Conservation (phyloP, 23 tunicate genomes). For the Ascidia mentula region DNA sequence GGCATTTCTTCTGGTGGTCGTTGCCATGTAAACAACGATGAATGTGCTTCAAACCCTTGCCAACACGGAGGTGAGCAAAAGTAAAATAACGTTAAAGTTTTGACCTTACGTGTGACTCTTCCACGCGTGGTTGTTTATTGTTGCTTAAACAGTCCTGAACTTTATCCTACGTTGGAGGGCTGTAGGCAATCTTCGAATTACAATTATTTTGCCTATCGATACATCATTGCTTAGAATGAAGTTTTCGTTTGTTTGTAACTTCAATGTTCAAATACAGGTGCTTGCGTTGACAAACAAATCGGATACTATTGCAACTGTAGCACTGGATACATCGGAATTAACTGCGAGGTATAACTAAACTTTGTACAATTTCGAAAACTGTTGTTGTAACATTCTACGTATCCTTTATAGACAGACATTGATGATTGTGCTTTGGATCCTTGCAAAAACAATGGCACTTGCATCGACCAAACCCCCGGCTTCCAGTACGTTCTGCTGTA, state of each 20-base stretch:
- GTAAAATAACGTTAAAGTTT: no score
- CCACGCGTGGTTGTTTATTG: neutral
- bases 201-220: neutral
- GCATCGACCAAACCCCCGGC: constrained; percentile 3
- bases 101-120: no score
- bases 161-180: neutral
- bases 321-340: constrained; percentile 18
- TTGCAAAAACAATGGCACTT: constrained; percentile 18
- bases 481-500: neutral
- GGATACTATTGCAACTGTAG: constrained; percentile 19
- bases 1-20: constrained; percentile 1
- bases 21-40: constrained; percentile 17
- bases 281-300: neutral
- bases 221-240: neutral
- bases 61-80: constrained; percentile 17
- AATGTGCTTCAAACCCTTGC: constrained; percentile 30
- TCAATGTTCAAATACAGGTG: neutral
- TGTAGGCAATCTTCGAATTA: neutral
- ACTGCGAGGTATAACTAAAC: constrained; percentile 17
- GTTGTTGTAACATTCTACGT: neutral
- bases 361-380: no score
- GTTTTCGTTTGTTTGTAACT: no score
- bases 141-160: neutral
- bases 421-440: constrained; percentile 13
- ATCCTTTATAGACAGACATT: neutral